These are phyloP conservation scores for Melanotaenia parkinsoni DNA, from an alignment of 2,797 vertebrate species.

Conservation along the genomic window DNA sequence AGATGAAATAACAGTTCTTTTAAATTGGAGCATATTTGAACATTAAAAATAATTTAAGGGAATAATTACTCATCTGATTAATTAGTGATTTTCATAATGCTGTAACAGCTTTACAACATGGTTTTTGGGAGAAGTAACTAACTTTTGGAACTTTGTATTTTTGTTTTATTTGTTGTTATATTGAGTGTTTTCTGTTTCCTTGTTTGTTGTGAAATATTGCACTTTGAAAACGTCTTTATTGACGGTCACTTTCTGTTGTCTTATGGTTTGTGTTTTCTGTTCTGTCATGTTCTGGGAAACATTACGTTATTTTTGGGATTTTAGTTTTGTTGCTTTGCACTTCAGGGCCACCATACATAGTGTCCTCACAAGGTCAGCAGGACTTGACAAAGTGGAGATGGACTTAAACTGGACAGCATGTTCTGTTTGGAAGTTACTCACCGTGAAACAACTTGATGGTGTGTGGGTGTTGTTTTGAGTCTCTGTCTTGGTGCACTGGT, in stretches of 20 bases:
- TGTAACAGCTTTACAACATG: no score
- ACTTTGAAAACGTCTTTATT: no score
- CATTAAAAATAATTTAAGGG: no score
- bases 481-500: neutral
- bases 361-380: neutral
- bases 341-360: neutral
- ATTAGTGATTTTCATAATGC: no score
- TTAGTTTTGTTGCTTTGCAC: neutral
- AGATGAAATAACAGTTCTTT: no score
- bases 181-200: no score
- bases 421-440: neutral
- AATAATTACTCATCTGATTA: no score
- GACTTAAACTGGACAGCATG: slow-evolving; percentile 4
- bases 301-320: neutral
- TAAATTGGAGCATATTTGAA: no score
- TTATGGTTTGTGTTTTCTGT: neutral
- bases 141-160: no score
- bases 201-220: no score
- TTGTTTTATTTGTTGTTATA: no score
- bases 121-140: no score
- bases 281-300: neutral
- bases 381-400: neutral
- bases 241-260: neutral
- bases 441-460: neutral
- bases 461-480: neutral